Percentiles rank a stretch among this genome's conserved stretches.
Evolutionary conservation across 2,888 invertebrate genomes (phyloP).

Genomic region (Microplitis deprimator): DNA sequence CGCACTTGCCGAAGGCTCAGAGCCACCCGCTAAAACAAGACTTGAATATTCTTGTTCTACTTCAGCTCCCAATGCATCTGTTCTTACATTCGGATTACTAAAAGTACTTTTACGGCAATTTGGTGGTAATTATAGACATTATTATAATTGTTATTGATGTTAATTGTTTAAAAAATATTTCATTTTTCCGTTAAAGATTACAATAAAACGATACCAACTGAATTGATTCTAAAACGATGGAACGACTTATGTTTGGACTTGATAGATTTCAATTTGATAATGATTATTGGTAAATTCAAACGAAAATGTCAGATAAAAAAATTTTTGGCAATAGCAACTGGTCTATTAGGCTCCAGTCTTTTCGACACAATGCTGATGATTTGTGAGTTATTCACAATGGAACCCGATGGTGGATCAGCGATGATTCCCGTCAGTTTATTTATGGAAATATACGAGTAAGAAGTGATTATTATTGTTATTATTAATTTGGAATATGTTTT

Average conservation of each 20-base stretch:
- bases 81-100: constrained; percentile 85
- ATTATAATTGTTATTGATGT: background rate
- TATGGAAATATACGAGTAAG: constrained; percentile 72
- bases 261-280: constrained; percentile 78
- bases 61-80: constrained; percentile 74
- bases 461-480: background rate
- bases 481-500: background rate
- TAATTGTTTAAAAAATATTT: constrained; percentile 1
- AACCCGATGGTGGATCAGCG: constrained; percentile 87
- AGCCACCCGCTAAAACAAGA: constrained; percentile 85
- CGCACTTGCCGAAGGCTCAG: constrained; percentile 82
- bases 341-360: constrained; percentile 80
- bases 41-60: constrained; percentile 78
- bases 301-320: constrained; percentile 80
- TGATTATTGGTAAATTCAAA: constrained; percentile 81
- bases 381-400: constrained; percentile 86
- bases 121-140: constrained; percentile 60
- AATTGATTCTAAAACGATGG: constrained; percentile 75
- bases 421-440: constrained; percentile 80
- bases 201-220: constrained; percentile 63
- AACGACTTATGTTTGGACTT: constrained; percentile 78
- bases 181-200: constrained; percentile 57
- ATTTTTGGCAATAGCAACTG: constrained; percentile 83
- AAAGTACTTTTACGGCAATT: constrained; percentile 86
- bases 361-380: constrained; percentile 85